phyloP scores from a whole-genome alignment of 1,140 invertebrate genomes.

The Ooceraea biroi region DNA sequence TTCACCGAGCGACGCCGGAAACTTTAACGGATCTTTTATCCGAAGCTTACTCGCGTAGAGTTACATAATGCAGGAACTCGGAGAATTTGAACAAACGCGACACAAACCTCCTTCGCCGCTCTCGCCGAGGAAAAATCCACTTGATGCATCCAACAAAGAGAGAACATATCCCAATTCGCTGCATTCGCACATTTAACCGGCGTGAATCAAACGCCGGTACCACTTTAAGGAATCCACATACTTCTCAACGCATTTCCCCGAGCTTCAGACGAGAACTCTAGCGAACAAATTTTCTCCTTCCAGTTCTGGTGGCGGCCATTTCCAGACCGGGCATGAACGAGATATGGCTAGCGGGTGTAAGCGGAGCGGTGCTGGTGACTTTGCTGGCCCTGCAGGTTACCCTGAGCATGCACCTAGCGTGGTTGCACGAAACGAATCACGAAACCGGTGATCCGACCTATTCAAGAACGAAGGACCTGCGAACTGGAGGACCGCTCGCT shows the following conservation, averaged over 20 bases:
- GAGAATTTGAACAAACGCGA: background rate
- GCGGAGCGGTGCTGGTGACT: slow-evolving; percentile 92
- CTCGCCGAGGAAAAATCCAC: slow-evolving; percentile 13
- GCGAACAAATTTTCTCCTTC: slow-evolving; percentile 70
- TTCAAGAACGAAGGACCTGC: slow-evolving; percentile 67
- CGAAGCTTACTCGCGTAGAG: slow-evolving; percentile 11
- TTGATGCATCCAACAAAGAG: too few species aligned
- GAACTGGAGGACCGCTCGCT: slow-evolving; percentile 83
- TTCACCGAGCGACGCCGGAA: slow-evolving; percentile 1
- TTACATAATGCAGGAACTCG: background rate
- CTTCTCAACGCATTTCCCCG: too few species aligned
- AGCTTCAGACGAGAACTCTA: too few species aligned
- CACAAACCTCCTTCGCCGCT: background rate
- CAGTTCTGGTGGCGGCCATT: slow-evolving; percentile 91
- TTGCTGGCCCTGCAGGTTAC: slow-evolving; percentile 89
- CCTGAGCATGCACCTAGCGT: slow-evolving; percentile 85
- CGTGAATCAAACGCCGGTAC: too few species aligned
- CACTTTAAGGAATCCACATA: too few species aligned
- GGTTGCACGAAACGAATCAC: slow-evolving; percentile 67
- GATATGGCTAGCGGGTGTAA: slow-evolving; percentile 93
- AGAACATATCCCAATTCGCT: too few species aligned
- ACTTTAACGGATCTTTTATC: slow-evolving; percentile 20
- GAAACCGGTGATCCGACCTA: slow-evolving; percentile 31
- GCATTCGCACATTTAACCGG: too few species aligned
- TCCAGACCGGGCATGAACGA: slow-evolving; percentile 95